Percentiles rank a stretch among this genome's conserved stretches.
These are phyloP conservation scores for Sebastes ruberrimus DNA, from an alignment of 2,797 vertebrate genomes.

Conservation along the genomic window DNA sequence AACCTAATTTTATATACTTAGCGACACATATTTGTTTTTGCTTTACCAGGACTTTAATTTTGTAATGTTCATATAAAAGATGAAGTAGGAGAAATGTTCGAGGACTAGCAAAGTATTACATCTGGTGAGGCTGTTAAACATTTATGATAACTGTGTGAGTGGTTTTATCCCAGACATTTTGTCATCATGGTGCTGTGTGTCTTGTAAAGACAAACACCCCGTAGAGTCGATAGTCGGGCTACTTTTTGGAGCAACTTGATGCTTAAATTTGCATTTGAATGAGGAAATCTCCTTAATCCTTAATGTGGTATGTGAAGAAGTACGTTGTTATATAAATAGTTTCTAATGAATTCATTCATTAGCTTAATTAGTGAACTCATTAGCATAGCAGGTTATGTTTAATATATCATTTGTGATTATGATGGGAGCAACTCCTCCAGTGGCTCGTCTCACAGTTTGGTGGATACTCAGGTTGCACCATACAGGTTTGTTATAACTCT, in stretches of 20 bases:
- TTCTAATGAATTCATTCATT: slow-evolving; percentile 22
- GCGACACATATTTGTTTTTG: background rate
- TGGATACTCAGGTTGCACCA: background rate
- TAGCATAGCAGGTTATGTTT: slow-evolving; percentile 28
- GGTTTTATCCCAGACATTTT: background rate
- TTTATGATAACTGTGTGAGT: background rate
- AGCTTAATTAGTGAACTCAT: slow-evolving; percentile 32
- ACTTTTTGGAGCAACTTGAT: slow-evolving; percentile 5
- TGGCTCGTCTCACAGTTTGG: background rate
- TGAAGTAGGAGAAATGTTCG: background rate
- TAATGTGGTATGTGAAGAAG: slow-evolving; percentile 25
- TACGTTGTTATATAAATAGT: slow-evolving; percentile 9
- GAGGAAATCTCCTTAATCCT: slow-evolving; percentile 26
- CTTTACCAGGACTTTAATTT: background rate
- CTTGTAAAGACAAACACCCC: background rate
- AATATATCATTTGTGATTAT: background rate
- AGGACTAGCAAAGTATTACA: background rate
- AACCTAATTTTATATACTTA: background rate
- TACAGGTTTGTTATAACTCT: background rate
- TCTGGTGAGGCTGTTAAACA: background rate
- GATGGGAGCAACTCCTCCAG: slow-evolving; percentile 1
- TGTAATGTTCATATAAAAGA: background rate
- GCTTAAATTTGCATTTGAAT: slow-evolving; percentile 51
- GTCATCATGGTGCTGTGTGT: background rate
- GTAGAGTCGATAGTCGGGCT: background rate